phyloP scores from a whole-genome alignment of 1,140 invertebrate genomes.

The Hesperophylax magnus region DNA sequence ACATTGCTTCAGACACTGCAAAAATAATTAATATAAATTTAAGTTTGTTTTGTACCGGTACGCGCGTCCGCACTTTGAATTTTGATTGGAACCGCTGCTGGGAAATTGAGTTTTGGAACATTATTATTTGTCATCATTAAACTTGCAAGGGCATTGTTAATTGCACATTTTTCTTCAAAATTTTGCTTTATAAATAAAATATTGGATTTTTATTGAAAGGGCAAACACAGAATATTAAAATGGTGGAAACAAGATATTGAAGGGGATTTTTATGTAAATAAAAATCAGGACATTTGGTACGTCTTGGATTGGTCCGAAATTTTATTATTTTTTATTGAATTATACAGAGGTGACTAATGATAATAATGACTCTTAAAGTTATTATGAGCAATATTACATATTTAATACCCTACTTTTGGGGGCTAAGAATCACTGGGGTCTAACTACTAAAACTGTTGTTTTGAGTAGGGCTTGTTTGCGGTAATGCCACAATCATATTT shows the following conservation, averaged over 20 bases:
- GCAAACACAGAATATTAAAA: background rate
- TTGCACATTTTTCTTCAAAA: background rate
- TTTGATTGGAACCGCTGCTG: background rate
- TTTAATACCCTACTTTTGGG: too few species aligned
- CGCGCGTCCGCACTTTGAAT: background rate
- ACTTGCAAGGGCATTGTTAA: background rate
- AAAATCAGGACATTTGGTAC: too few species aligned
- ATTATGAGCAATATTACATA: too few species aligned
- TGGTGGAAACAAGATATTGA: background rate
- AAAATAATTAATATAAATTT: background rate
- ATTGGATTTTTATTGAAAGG: background rate
- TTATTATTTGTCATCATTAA: constrained; percentile 20
- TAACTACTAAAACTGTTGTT: too few species aligned
- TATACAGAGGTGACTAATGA: too few species aligned
- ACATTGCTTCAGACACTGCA: background rate
- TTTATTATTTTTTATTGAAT: too few species aligned
- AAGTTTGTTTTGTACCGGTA: background rate
- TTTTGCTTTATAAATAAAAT: background rate
- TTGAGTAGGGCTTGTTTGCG: too few species aligned
- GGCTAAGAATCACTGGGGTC: too few species aligned
- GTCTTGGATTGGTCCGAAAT: too few species aligned
- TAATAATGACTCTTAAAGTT: too few species aligned
- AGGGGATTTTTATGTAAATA: background rate
- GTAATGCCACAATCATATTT: too few species aligned
- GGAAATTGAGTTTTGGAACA: constrained; percentile 21